Percentiles rank a stretch among this genome's conserved stretches.
phyloP scores from a whole-genome alignment of 2,888 invertebrate species.

The Drymonia ruficornis region DNA sequence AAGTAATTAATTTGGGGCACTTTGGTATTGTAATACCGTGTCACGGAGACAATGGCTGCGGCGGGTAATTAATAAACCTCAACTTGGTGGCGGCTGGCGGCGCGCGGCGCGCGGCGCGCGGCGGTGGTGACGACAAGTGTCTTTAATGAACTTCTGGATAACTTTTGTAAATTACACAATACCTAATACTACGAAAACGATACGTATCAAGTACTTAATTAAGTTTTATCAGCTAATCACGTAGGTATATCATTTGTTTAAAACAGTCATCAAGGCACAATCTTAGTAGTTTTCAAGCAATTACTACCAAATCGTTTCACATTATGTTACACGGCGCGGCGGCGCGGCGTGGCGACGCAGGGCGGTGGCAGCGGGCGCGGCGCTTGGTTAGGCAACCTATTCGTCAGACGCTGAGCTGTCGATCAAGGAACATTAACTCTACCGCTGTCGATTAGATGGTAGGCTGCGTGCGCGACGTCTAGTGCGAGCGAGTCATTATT shows the following conservation, averaged over 20 bases:
- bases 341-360: no score
- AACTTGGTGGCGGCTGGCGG: background rate
- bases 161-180: no score
- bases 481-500: background rate
- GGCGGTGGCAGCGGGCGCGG: no score
- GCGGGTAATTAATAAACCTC: slow-evolving; percentile 21
- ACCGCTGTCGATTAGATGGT: background rate
- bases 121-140: no score
- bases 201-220: no score
- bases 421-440: no score
- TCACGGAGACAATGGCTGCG: slow-evolving; percentile 36
- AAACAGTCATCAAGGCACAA: background rate
- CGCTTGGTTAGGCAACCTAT: no score
- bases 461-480: no score
- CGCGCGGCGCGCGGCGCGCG: background rate
- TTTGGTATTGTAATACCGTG: slow-evolving; percentile 40
- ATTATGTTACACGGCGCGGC: background rate
- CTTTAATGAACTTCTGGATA: background rate
- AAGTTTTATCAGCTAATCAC: no score
- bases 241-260: background rate
- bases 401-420: no score
- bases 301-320: background rate
- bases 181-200: no score
- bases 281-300: background rate
- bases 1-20: slow-evolving; percentile 27